phyloP scores from a whole-genome alignment of 2,888 invertebrate genomes.

The Sclerodermus sp. region DNA sequence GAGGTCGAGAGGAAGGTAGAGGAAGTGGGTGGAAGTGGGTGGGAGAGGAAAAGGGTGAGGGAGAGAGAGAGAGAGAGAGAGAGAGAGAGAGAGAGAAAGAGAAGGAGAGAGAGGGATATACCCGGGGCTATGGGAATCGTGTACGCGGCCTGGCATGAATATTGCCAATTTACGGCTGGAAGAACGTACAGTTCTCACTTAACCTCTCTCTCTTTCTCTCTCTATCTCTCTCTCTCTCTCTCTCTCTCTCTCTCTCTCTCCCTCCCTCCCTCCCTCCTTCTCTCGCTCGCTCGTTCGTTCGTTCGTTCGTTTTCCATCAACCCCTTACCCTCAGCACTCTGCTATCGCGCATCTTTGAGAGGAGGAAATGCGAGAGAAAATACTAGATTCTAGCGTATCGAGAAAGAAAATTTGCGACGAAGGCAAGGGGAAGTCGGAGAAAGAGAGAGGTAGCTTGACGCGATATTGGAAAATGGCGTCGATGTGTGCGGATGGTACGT shows the following conservation, averaged over 20 bases:
- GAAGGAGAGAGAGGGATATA: neutral
- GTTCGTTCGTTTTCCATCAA: too few species aligned
- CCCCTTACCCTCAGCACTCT: neutral
- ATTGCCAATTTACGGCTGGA: conserved; percentile 47
- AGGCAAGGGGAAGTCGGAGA: conserved; percentile 21
- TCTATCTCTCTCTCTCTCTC: conserved; percentile 18
- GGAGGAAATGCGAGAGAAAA: conserved; percentile 18
- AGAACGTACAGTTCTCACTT: conserved; percentile 45
- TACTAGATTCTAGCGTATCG: neutral
- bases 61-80: neutral
- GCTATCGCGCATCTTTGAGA: conserved; percentile 6
- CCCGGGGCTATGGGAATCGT: conserved; percentile 15
- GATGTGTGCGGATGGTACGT: conserved; percentile 40
- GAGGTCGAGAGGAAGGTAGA: neutral
- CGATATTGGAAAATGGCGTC: conserved; percentile 57
- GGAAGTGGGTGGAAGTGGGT: neutral
- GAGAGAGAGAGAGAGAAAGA: neutral
- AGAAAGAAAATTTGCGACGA: conserved; percentile 14
- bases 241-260: conserved; percentile 12
- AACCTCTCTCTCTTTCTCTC: conserved; percentile 33
- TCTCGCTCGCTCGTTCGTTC: conserved; percentile 13
- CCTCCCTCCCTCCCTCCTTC: conserved; percentile 19
- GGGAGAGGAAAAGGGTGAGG: neutral
- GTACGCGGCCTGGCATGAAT: conserved; percentile 44
- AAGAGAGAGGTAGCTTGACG: conserved; percentile 41